These are phyloP conservation scores for Stomatorhinus ivindoensis DNA, from an alignment of 2,113 vertebrate species.

Conservation along the genomic window DNA sequence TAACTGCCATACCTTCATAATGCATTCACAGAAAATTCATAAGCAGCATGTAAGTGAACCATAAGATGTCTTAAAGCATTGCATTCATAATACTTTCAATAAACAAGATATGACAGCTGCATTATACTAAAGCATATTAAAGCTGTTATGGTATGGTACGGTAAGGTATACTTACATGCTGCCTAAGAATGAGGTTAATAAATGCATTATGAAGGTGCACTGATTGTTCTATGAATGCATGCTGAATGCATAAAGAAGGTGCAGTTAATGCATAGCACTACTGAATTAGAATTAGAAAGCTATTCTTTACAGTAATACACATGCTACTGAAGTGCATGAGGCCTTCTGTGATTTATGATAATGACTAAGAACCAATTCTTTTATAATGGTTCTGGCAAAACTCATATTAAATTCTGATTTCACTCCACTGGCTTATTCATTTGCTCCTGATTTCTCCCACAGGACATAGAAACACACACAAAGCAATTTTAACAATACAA, in stretches of 20 bases:
- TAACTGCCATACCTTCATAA: background rate
- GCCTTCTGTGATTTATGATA: background rate
- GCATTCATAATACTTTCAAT: background rate
- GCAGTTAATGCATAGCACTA: background rate
- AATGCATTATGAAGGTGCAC: background rate
- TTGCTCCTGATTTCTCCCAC: background rate
- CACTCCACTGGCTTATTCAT: background rate
- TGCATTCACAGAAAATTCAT: background rate
- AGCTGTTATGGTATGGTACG: background rate
- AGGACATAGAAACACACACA: background rate
- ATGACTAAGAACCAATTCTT: background rate
- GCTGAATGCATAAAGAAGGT: background rate
- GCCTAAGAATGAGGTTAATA: background rate
- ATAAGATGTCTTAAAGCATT: background rate
- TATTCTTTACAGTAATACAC: background rate
- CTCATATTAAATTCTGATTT: conserved; percentile 3
- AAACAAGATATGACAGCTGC: background rate
- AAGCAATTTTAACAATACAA: conserved; percentile 6
- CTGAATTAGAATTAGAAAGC: background rate
- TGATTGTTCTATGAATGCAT: background rate
- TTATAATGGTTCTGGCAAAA: background rate
- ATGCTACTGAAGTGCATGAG: background rate
- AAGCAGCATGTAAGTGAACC: background rate
- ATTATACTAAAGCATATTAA: background rate
- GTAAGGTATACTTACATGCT: background rate